Base-by-base conservation (phyloP, 2,888 invertebrate genomes). In the Drosophila acutilabella region DNA sequence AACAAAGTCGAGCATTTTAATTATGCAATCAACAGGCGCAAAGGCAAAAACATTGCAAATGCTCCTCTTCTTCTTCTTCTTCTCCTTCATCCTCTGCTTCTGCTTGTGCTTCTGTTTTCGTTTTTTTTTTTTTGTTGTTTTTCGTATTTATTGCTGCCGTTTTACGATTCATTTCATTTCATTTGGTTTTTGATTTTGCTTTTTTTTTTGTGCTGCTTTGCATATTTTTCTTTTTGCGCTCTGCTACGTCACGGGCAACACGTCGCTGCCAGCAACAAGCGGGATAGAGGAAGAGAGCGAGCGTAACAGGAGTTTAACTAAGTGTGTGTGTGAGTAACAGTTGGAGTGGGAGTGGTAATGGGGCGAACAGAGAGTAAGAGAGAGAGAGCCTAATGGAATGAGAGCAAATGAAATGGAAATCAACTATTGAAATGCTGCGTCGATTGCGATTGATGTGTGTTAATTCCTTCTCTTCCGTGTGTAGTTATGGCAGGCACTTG, bases 21-120 rank as follows among this genome's bases (percentile, higher is more conserved):
- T 68, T 66, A 64, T 74, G 74, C 78, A 74, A 74, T 78, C 71
- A 74, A 78, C 62, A 71, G 78, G 61, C 72, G 64, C 64, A 72
- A 66, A 71, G 67, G 70, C 74, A 71, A 65, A 70, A 56, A 51
- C 13, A 13, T 41, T 66, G 13, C 36, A 33, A 18, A 4, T 36
- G 13, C 13, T 30, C 26, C 26, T 26, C 26, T 2, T 30, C 30
- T 30, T 30, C 30, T 8, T 30, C 30, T 30, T 7, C 30, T 30
- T 8, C 30, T 30, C 8, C 30, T 6, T 8, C 30, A 6, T 7
- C 30, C 6, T 30, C 30, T 8, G 7, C 8, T 30, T 30, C 8
- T 30, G 30, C 30, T 30, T 30, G 7, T 64, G 48, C 53, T 65
- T 47, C 65, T 64, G 30, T 57, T 59, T 14, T 68, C 42, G n/a